phyloP scores from a whole-genome alignment of 2,113 vertebrate species.

The Hippocampus mohnikei region DNA sequence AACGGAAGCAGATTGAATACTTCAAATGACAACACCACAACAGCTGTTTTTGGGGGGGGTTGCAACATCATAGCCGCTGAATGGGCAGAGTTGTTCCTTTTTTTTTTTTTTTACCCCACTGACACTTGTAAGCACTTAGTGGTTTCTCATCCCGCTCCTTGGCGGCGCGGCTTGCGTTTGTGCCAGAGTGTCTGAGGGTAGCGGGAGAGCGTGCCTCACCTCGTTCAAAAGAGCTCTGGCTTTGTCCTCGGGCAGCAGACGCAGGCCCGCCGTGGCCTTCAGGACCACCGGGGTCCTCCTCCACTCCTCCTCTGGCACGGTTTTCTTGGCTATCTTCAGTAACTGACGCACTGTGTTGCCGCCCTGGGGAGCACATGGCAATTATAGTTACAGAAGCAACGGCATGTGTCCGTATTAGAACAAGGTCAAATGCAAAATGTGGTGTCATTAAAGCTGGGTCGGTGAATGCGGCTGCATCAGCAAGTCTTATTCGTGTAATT shows the following conservation, averaged over 20 bases:
- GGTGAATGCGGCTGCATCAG: conserved; percentile 15
- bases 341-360: conserved; percentile 83
- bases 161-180: conserved; percentile 48
- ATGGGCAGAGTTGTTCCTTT: conserved; percentile 56
- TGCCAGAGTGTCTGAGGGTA: conserved; percentile 66
- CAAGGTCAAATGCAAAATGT: background rate
- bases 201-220: conserved; percentile 70
- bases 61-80: conserved; percentile 60
- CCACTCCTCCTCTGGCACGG: conserved; percentile 86
- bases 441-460: background rate
- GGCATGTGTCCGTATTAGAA: background rate
- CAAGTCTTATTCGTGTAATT: conserved; percentile 42
- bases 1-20: conserved; percentile 66
- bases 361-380: conserved; percentile 69
- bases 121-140: conserved; percentile 71
- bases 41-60: conserved; percentile 62
- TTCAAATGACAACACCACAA: conserved; percentile 70
- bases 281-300: conserved; percentile 87
- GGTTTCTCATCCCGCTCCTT: conserved; percentile 63
- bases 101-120: conserved; percentile 48
- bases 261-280: conserved; percentile 93
- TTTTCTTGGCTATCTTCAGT: conserved; percentile 85
- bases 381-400: conserved; percentile 9
- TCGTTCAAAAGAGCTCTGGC: conserved; percentile 84
- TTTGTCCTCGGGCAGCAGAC: conserved; percentile 85